Percentiles rank a stretch among this genome's conserved stretches.
These are phyloP conservation scores for Chaetorhynchus papuensis DNA, from an alignment of 2,113 vertebrate species.

Conservation along the genomic window DNA sequence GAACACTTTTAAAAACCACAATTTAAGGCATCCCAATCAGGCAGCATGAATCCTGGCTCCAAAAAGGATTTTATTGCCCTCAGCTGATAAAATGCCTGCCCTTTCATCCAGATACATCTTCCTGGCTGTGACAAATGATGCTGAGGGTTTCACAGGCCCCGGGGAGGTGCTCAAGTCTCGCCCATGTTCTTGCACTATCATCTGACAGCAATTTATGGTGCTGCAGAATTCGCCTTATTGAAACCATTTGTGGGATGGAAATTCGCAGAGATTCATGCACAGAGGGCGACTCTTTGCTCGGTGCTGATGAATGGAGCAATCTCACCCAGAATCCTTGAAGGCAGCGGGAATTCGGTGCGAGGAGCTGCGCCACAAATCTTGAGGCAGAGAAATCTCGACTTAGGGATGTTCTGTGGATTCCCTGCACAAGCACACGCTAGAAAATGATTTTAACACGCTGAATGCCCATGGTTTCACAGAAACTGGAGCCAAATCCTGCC, in stretches of 20 bases:
- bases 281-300: not conserved
- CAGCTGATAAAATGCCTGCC: not conserved
- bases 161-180: not conserved
- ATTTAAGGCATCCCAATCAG: not conserved
- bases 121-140: not conserved
- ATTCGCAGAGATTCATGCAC: not conserved
- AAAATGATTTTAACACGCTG: not conserved
- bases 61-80: not conserved
- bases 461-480: not conserved
- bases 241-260: not conserved
- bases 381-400: not conserved
- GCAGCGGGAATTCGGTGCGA: not conserved
- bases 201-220: not conserved
- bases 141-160: not conserved
- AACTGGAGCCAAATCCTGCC: not conserved
- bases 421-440: not conserved
- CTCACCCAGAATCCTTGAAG: not conserved
- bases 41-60: not conserved
- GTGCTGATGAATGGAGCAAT: not conserved
- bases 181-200: rapidly evolving
- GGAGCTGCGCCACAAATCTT: not conserved
- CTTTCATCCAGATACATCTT: not conserved
- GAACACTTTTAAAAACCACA: not conserved
- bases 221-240: not conserved
- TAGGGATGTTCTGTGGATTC: not conserved